Evolutionary conservation across 2,797 vertebrate genomes (phyloP).

Genomic region (Argyrosomus regius): DNA sequence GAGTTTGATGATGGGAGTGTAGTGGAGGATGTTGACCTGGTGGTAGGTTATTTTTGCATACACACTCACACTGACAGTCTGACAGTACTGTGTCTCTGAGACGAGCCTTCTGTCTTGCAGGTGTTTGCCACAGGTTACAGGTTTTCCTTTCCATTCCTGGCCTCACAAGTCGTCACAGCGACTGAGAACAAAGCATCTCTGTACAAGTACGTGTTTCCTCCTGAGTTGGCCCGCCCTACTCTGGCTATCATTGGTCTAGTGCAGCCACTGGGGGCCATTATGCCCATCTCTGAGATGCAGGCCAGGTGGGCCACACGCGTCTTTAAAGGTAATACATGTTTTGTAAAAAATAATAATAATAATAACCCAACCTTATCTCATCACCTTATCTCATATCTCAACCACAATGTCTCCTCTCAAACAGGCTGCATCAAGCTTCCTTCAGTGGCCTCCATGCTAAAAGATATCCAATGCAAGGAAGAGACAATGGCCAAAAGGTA

Average conservation of each 20-base stretch:
- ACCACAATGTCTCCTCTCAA: neutral
- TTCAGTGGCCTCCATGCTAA: conserved; percentile 75
- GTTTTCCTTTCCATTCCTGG: conserved; percentile 87
- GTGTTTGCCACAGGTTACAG: conserved; percentile 89
- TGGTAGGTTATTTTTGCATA: conserved; percentile 68
- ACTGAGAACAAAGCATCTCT: conserved; percentile 80
- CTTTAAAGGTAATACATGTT: conserved; percentile 83
- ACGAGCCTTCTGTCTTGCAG: conserved; percentile 47
- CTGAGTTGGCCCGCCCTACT: conserved; percentile 79
- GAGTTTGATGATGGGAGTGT: conserved; percentile 86
- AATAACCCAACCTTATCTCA: neutral
- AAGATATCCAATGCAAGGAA: conserved; percentile 78
- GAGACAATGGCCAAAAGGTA: conserved; percentile 80
- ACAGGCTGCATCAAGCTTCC: conserved; percentile 82
- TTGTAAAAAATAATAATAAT: neutral
- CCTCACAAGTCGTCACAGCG: conserved; percentile 76
- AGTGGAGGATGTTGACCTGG: conserved; percentile 84
- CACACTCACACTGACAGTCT: neutral
- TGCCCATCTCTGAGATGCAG: conserved; percentile 89
- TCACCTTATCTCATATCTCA: neutral
- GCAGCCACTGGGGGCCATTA: conserved; percentile 86
- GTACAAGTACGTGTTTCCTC: conserved; percentile 87
- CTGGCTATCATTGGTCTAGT: conserved; percentile 86
- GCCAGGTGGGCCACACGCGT: conserved; percentile 86
- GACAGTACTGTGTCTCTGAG: neutral